Conservation (phyloP, 2,888 invertebrate species). For the Hirtodrosophila cameraria region DNA sequence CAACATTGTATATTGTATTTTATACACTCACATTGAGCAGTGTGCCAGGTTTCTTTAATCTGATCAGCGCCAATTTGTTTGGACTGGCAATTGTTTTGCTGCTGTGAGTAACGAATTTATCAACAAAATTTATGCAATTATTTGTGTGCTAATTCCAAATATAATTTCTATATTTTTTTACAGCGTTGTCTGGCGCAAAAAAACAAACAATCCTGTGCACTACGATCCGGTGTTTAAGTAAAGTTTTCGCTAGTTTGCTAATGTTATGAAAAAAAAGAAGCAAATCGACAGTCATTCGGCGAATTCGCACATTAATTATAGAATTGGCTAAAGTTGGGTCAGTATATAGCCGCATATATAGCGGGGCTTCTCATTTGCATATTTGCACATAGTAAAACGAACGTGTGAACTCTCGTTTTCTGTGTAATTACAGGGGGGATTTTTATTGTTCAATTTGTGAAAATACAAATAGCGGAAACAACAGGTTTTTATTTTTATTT, state of each 20-base stretch:
- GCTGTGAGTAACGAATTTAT: constrained; percentile 56
- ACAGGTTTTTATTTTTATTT: constrained; percentile 3
- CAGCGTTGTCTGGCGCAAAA: constrained; percentile 68
- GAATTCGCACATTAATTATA: constrained; percentile 42
- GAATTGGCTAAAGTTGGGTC: constrained; percentile 14
- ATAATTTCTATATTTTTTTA: constrained; percentile 16
- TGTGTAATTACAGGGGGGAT: constrained; percentile 3
- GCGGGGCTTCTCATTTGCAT: constrained; percentile 9
- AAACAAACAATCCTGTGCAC: constrained; percentile 42
- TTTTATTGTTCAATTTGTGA: constrained; percentile 9
- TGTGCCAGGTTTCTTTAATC: constrained; percentile 86
- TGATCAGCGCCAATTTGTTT: constrained; percentile 84
- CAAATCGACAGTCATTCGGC: constrained; percentile 21
- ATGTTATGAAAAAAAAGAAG: neutral
- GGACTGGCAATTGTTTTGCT: constrained; percentile 62
- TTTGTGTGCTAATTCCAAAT: constrained; percentile 1
- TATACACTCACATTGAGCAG: constrained; percentile 86
- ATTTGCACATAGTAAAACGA: constrained; percentile 28
- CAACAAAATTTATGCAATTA: constrained; percentile 1
- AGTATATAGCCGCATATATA: neutral
- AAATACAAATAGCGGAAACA: neutral
- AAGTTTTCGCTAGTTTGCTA: neutral
- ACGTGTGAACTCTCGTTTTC: constrained; percentile 20
- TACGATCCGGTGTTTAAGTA: constrained; percentile 64
- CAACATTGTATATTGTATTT: constrained; percentile 87